These are phyloP conservation scores for Phasianus colchicus DNA, from an alignment of 2,113 vertebrate genomes.

Conservation along the genomic window DNA sequence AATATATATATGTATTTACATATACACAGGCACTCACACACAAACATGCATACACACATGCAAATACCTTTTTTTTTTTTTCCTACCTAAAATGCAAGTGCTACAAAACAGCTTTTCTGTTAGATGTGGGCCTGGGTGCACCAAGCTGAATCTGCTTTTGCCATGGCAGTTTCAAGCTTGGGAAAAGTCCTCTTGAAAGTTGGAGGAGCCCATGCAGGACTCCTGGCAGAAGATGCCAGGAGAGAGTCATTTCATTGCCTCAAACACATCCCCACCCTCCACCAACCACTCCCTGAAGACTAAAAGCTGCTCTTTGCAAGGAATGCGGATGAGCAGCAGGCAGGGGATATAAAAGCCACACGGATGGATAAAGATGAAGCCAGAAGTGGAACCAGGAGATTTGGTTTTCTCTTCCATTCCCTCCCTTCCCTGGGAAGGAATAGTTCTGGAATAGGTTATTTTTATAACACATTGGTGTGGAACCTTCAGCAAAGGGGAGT, in stretches of 20 bases:
- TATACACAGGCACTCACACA: neutral
- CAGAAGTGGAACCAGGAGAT: constrained; percentile 37
- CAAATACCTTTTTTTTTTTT: neutral
- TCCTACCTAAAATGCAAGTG: neutral
- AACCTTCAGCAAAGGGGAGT: neutral
- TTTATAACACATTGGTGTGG: neutral
- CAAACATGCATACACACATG: constrained; percentile 22
- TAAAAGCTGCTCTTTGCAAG: constrained; percentile 46
- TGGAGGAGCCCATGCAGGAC: neutral
- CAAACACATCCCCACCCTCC: neutral
- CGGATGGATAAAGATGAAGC: constrained; percentile 55
- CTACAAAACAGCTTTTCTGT: neutral
- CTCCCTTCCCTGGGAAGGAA: neutral
- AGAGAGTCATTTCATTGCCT: neutral
- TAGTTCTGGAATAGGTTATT: neutral
- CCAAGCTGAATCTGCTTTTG: neutral
- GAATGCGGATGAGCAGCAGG: constrained; percentile 65
- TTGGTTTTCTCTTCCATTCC: constrained; percentile 1
- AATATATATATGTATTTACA: constrained; percentile 67
- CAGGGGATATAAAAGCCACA: constrained; percentile 49
- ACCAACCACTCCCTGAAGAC: neutral
- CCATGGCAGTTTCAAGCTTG: fast-evolving
- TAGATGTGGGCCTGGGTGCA: too few species aligned
- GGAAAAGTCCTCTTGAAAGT: neutral
- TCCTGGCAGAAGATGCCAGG: neutral